These are phyloP conservation scores for Capra hircus DNA, from an alignment of 2,113 vertebrate genomes.

Conservation along the genomic window DNA sequence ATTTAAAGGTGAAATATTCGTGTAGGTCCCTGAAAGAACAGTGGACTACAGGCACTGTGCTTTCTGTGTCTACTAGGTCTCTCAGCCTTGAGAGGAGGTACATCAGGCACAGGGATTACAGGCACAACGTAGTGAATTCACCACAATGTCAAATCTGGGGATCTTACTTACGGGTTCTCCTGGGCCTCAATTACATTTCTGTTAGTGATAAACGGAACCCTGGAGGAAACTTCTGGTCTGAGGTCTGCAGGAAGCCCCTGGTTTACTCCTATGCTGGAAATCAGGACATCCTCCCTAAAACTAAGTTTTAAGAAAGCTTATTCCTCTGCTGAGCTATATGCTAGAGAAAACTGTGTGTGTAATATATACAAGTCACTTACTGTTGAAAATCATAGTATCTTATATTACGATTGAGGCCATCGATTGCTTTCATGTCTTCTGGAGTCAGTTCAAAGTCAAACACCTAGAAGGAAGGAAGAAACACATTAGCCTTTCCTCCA, in stretches of 20 bases:
- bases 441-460: slow-evolving; percentile 47
- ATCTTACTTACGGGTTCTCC: neutral
- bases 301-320: neutral
- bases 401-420: slow-evolving; percentile 36
- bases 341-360: neutral
- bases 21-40: neutral
- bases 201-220: neutral
- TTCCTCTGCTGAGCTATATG: neutral
- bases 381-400: neutral
- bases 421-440: slow-evolving; percentile 45
- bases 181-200: neutral
- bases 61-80: neutral
- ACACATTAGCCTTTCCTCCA: neutral
- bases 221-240: neutral
- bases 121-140: neutral
- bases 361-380: slow-evolving; percentile 14
- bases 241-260: neutral
- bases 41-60: neutral
- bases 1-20: neutral
- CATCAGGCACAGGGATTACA: neutral
- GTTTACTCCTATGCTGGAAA: neutral
- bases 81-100: neutral
- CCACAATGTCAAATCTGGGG: too few species aligned
- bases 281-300: neutral
- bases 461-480: neutral